A percentile compares a stretch with the other conserved stretches of the same genome.
Conservation (phyloP, 92 coral and sea anemone genomes). For the Porites rus region DNA sequence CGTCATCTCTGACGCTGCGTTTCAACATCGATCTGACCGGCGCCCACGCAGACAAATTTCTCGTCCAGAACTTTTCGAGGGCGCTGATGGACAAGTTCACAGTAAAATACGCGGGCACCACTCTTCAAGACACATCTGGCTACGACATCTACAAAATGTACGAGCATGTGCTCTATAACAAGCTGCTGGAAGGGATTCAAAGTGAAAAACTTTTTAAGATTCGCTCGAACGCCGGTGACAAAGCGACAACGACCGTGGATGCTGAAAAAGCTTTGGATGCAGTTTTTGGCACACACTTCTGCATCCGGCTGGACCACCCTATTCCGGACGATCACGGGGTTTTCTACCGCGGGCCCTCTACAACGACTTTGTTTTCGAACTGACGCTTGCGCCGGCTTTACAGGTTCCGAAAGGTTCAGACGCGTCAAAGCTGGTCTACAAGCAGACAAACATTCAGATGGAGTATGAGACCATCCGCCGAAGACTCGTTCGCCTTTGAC, state of each 20-base stretch:
- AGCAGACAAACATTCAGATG: conserved; percentile 15
- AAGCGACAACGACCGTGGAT: background rate
- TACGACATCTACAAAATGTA: conserved; percentile 1
- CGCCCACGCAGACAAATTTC: background rate
- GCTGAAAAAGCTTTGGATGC: background rate
- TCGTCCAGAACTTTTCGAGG: conserved; percentile 21
- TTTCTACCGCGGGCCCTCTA: conserved; percentile 16
- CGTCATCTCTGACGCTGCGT: conserved; percentile 8
- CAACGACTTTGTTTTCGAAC: conserved; percentile 1
- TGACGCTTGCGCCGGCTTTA: conserved; percentile 6
- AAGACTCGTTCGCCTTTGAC: background rate
- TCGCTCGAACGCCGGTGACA: background rate
- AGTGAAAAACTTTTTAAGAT: background rate
- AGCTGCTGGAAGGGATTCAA: background rate
- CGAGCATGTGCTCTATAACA: background rate
- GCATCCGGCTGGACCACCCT: conserved; percentile 1
- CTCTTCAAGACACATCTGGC: background rate
- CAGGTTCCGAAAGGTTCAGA: conserved; percentile 12
- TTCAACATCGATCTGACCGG: background rate
- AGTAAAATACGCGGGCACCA: conserved; percentile 17
- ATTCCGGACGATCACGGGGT: conserved; percentile 25
- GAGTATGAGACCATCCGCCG: conserved; percentile 6
- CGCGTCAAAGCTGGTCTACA: background rate
- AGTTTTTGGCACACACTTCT: conserved; percentile 8
- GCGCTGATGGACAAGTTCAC: conserved; percentile 2